Evolutionary conservation across 2,888 invertebrate species (phyloP), one percentile per base, ranked within the genome.

Genomic region (Theretra japonica): DNA sequence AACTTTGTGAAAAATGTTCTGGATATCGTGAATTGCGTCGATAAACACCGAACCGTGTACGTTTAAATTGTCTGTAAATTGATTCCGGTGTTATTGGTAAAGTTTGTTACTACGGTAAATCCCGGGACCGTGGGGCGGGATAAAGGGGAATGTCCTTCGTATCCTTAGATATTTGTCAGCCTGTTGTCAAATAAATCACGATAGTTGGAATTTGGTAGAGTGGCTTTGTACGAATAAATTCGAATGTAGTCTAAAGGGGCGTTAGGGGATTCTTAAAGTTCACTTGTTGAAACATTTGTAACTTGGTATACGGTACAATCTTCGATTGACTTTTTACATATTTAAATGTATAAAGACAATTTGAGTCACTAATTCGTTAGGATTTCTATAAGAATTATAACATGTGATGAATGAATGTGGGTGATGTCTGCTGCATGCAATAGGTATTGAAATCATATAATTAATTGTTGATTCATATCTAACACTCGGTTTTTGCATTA

Each of bases 51-150:
- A 50, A 59, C 25, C 69, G 60, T 77, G 78, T 83, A 81, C 82
- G 78, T 82, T 84, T 82, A 85, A 82, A 80, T 78, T 77, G 81
- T 81, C 86, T 87, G 87, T 86, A 85, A 90, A 90, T 88, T 88
- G 88, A 86, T 88, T 87, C 83, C 81, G 73, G 68, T 78, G 83
- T 87, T 91, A 92, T 91, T 90, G 89, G 82, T 72, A 90, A 91
- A 91, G 88, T 91, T 91, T 84, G 87, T 85, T 65, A 33, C 65
- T 23, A 23, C 65, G 23, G 65, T 74, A 88, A 89, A 88, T 88
- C 90, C 86, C 77, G 75, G 73, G 75, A 74, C 75, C 73, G 71
- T 75, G 77, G 77, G 75, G 75, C 79, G 77, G 79, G 81, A 73
- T 77, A 82, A 83, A 83, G 83, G 87, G 86, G 83, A 79, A 79